phyloP scores from a whole-genome alignment of 1,140 invertebrate species.

The Riptortus pedestris region DNA sequence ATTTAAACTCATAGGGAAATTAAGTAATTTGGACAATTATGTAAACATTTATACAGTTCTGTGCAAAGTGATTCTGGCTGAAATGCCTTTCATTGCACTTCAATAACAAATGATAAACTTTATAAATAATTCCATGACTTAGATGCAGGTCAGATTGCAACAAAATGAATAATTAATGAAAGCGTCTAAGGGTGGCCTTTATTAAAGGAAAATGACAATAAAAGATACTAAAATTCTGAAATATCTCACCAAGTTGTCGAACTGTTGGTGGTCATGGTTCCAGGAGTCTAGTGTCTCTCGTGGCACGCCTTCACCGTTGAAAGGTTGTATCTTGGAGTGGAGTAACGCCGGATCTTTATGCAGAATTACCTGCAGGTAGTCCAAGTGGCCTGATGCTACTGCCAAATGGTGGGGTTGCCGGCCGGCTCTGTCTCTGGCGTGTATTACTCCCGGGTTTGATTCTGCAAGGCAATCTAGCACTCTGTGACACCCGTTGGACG shows the following conservation, averaged over 20 bases:
- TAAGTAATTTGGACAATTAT: too few relatives aligned
- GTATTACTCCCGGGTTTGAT: constrained; percentile 33
- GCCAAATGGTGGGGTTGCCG: constrained; percentile 41
- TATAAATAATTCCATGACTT: too few relatives aligned
- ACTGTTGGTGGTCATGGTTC: constrained; percentile 29
- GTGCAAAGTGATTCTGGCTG: too few relatives aligned
- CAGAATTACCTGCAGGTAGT: constrained; percentile 33
- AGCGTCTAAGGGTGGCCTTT: too few relatives aligned
- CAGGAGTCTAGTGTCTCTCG: constrained; percentile 24
- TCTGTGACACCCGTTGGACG: constrained; percentile 36
- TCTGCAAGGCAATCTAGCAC: constrained; percentile 37
- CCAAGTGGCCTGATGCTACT: constrained; percentile 38
- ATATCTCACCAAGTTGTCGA: constrained; percentile 19
- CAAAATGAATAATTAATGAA: too few relatives aligned
- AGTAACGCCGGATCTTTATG: neutral
- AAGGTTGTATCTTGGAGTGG: neutral
- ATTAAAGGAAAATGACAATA: too few relatives aligned
- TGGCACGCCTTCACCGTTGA: neutral
- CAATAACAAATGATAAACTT: too few relatives aligned
- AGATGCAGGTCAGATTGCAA: too few relatives aligned
- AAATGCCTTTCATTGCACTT: too few relatives aligned
- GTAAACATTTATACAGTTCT: too few relatives aligned
- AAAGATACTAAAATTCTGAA: too few relatives aligned
- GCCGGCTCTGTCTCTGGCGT: constrained; percentile 37
- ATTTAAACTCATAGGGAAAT: too few relatives aligned